A percentile compares a stretch with the other conserved stretches of the same genome.
Conservation (phyloP, 2,797 vertebrate species). For the Enteromius thamalakanensis region DNA sequence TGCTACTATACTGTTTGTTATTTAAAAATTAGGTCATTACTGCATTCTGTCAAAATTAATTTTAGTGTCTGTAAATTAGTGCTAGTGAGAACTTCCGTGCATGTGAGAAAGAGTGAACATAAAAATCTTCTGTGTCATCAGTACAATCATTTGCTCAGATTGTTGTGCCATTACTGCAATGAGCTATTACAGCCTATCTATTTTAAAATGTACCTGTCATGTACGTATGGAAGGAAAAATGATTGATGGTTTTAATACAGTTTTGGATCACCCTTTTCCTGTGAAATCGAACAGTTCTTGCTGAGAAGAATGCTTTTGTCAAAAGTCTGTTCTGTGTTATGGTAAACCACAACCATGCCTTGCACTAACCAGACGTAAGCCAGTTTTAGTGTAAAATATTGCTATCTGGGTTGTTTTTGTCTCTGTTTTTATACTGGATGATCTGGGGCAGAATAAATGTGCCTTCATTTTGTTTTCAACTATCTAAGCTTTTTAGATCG, state of each 20-base stretch:
- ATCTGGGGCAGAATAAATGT: not conserved
- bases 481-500: not conserved
- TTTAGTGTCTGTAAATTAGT: slow-evolving; percentile 7
- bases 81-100: not conserved
- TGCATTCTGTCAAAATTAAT: not conserved
- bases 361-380: not conserved
- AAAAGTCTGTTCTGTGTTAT: not conserved
- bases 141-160: not conserved
- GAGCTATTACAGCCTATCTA: not conserved
- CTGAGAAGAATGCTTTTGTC: not conserved
- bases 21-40: not conserved
- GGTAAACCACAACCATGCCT: not conserved
- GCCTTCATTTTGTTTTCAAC: not conserved
- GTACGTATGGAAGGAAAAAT: not conserved
- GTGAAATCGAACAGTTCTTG: not conserved
- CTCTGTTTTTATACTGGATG: not conserved
- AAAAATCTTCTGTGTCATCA: not conserved
- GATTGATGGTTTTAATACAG: not conserved
- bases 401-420: not conserved
- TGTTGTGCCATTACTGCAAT: not conserved
- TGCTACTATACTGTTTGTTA: not conserved
- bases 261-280: not conserved
- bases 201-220: slow-evolving; percentile 1
- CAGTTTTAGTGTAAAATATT: not conserved
- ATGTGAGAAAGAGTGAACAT: not conserved